These are phyloP conservation scores for Albula glossodonta DNA, from an alignment of 2,113 vertebrate species.

Conservation along the genomic window DNA sequence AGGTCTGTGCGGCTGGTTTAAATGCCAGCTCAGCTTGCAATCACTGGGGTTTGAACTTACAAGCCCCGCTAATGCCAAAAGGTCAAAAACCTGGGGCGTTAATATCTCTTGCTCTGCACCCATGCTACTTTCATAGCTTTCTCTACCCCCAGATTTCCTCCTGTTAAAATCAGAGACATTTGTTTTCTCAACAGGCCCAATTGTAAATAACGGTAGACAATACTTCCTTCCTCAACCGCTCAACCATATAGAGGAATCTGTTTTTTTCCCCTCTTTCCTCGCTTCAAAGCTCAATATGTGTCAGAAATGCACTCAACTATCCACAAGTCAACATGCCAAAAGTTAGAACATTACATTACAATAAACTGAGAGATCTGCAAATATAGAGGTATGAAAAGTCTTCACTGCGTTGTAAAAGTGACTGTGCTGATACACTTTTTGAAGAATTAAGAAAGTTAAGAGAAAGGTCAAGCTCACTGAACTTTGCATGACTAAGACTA, in stretches of 20 bases:
- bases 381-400: too few relatives aligned
- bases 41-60: constrained; percentile 68
- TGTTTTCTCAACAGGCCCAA: background rate
- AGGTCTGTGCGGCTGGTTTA: constrained; percentile 42
- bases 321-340: background rate
- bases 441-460: background rate
- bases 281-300: background rate
- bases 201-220: constrained; percentile 4
- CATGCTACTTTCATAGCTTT: constrained; percentile 24
- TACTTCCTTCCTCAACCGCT: constrained; percentile 26
- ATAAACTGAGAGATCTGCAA: background rate
- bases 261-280: background rate
- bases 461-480: background rate
- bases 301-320: background rate
- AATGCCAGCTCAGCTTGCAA: constrained; percentile 66
- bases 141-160: constrained; percentile 37
- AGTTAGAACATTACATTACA: background rate
- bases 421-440: background rate
- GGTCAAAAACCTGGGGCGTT: constrained; percentile 68
- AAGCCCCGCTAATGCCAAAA: constrained; percentile 60
- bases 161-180: background rate
- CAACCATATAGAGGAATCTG: constrained; percentile 9
- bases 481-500: background rate
- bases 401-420: background rate
- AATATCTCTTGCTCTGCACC: constrained; percentile 43